A percentile compares a stretch with the other conserved stretches of the same genome.
Conservation (phyloP, 2,888 invertebrate species). For the Gerris lacustris region DNA sequence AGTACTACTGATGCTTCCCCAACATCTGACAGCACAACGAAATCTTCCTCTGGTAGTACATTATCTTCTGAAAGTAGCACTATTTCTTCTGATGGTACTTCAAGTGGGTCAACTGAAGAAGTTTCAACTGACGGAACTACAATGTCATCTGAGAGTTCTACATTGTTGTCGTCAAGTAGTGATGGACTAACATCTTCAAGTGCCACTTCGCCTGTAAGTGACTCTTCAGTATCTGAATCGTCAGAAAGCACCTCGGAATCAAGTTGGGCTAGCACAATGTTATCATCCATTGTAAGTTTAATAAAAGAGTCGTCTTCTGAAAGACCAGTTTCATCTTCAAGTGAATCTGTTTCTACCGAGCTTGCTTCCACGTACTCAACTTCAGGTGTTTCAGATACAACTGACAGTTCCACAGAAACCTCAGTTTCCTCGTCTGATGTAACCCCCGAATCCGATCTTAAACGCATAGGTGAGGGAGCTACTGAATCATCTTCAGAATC, state of each 20-base stretch:
- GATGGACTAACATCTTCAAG: too few relatives aligned
- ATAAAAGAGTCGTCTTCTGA: constrained; percentile 6
- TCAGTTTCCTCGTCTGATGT: background rate
- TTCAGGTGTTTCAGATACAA: background rate
- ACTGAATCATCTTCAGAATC: background rate
- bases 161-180: too few relatives aligned
- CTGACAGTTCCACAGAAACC: constrained; percentile 4
- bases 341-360: background rate
- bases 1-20: constrained; percentile 15
- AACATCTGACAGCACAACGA: constrained; percentile 12
- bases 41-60: constrained; percentile 8
- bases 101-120: background rate
- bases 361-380: background rate
- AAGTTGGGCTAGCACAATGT: background rate
- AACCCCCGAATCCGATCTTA: background rate
- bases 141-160: too few relatives aligned
- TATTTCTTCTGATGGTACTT: background rate
- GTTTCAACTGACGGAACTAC: too few relatives aligned
- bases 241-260: background rate
- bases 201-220: too few relatives aligned
- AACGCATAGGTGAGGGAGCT: background rate
- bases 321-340: background rate
- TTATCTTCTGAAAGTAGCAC: background rate
- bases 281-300: background rate
- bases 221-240: constrained; percentile 6